These are phyloP conservation scores for Caenorhabditis doughertyi DNA, from an alignment of 2,888 invertebrate genomes.

Conservation along the genomic window DNA sequence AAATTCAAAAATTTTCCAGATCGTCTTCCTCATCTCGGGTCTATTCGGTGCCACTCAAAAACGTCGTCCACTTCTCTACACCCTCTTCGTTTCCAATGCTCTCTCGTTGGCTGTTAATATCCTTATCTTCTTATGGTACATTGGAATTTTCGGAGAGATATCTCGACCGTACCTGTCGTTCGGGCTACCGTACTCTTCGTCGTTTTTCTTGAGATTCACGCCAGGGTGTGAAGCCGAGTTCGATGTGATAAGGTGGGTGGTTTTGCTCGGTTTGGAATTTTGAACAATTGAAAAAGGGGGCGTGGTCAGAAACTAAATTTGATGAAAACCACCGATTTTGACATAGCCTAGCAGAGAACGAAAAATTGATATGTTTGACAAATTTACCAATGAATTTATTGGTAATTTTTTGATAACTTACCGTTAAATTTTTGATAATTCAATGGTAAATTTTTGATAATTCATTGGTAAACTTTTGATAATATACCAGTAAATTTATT, in stretches of 20 bases:
- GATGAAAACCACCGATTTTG: too few relatives aligned
- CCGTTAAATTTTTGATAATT: too few relatives aligned
- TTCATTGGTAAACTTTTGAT: too few relatives aligned
- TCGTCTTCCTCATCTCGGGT: slow-evolving; percentile 75
- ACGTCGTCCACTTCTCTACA: slow-evolving; percentile 73
- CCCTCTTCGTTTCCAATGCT: slow-evolving; percentile 68
- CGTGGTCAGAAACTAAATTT: too few relatives aligned
- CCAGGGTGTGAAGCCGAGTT: slow-evolving; percentile 76
- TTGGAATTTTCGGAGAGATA: slow-evolving; percentile 73
- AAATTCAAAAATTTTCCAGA: slow-evolving; percentile 68
- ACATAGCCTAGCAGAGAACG: too few relatives aligned
- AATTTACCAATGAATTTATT: too few relatives aligned
- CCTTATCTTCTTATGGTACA: slow-evolving; percentile 76
- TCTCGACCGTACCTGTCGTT: slow-evolving; percentile 70
- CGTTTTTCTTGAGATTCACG: slow-evolving; percentile 78
- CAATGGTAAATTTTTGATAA: too few relatives aligned
- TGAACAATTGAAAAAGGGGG: too few relatives aligned
- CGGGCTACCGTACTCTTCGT: slow-evolving; percentile 78
- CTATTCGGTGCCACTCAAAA: slow-evolving; percentile 76
- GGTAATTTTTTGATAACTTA: too few relatives aligned
- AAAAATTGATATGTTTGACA: too few relatives aligned
- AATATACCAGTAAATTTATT: too few relatives aligned
- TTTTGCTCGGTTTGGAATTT: too few relatives aligned
- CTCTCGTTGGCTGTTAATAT: slow-evolving; percentile 73
- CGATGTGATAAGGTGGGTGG: slow-evolving; percentile 73